A percentile compares a stretch with the other conserved stretches of the same genome.
Conservation (phyloP, 2,113 vertebrate species). For the Trachemys scripta region DNA sequence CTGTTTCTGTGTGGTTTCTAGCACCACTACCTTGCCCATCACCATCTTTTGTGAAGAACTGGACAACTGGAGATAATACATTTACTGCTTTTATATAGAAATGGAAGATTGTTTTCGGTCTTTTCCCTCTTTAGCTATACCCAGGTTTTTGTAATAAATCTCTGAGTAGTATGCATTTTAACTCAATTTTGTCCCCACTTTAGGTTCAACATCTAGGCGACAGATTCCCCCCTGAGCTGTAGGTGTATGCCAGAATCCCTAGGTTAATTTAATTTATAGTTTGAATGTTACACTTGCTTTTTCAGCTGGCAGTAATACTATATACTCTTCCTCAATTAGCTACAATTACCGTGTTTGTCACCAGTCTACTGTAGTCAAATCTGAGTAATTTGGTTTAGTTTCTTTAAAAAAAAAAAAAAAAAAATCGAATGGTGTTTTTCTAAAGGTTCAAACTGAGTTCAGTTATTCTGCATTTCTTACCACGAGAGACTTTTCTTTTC, state of each 20-base stretch:
- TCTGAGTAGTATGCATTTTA: conserved; percentile 33
- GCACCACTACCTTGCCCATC: neutral
- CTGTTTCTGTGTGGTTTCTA: fast-evolving
- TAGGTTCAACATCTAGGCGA: conserved; percentile 56
- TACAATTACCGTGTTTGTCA: conserved; percentile 50
- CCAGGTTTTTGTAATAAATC: conserved; percentile 5
- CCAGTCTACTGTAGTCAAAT: conserved; percentile 65
- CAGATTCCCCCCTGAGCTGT: conserved; percentile 9
- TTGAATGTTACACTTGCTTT: conserved; percentile 31
- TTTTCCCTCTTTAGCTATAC: neutral
- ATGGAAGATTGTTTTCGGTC: neutral
- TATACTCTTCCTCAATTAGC: conserved; percentile 36
- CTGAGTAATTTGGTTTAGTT: conserved; percentile 50
- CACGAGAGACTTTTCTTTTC: neutral
- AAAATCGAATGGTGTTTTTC: conserved; percentile 54
- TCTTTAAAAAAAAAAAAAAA: conserved; percentile 35
- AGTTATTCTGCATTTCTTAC: conserved; percentile 31
- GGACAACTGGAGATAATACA: neutral
- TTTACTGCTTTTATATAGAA: neutral
- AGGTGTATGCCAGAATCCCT: conserved; percentile 44
- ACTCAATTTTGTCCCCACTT: conserved; percentile 49
- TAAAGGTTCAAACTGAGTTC: conserved; percentile 31
- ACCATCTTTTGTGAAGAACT: neutral
- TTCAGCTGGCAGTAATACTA: conserved; percentile 44
- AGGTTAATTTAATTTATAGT: neutral